These are phyloP conservation scores for Bombyx huttoni DNA, from an alignment of 2,888 invertebrate species.

Conservation along the genomic window DNA sequence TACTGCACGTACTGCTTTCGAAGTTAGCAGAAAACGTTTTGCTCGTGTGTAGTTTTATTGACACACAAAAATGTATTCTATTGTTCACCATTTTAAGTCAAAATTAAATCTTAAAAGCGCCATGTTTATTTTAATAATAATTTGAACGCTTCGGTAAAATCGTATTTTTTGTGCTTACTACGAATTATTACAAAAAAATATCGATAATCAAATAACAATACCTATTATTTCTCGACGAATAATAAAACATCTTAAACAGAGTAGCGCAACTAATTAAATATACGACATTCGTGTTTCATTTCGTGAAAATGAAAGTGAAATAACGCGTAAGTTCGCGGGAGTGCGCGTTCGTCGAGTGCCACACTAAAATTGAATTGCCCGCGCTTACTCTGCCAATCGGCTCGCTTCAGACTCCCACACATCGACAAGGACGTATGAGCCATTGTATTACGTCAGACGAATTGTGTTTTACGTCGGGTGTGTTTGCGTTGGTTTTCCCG, in stretches of 20 bases:
- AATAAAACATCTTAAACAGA: constrained; percentile 8
- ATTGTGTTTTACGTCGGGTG: constrained; percentile 17
- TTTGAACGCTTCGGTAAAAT: no score
- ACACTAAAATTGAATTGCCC: constrained; percentile 56
- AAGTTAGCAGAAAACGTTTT: no score
- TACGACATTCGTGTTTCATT: constrained; percentile 38
- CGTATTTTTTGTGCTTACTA: no score
- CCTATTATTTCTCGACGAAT: constrained; percentile 10
- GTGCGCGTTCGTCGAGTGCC: constrained; percentile 49
- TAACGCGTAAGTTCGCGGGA: constrained; percentile 45
- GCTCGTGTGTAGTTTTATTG: no score
- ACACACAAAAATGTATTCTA: no score
- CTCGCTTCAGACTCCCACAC: constrained; percentile 33
- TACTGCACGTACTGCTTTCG: neutral
- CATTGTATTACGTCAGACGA: constrained; percentile 19
- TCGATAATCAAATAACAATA: neutral
- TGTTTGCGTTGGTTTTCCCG: constrained; percentile 7
- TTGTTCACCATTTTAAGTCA: no score
- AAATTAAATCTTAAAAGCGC: no score
- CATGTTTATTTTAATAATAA: no score
- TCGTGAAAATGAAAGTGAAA: constrained; percentile 53
- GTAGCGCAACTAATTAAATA: neutral
- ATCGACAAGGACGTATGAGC: constrained; percentile 45
- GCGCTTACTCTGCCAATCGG: constrained; percentile 44
- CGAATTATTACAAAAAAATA: neutral